phyloP scores from a whole-genome alignment of 2,797 vertebrate genomes.

The Semotilus atromaculatus region DNA sequence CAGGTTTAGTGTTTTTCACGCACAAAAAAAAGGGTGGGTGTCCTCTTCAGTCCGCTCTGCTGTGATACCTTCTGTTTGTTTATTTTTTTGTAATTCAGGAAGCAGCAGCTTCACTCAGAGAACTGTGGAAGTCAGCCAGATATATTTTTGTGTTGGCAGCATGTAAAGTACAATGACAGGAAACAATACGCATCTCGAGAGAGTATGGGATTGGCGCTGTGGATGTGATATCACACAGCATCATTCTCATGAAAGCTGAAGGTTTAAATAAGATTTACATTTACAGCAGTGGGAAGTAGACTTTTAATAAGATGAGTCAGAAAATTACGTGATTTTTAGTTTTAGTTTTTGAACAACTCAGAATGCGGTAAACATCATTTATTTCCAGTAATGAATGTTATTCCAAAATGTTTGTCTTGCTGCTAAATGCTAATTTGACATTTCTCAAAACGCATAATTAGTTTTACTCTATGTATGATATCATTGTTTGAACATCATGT shows the following conservation, averaged over 20 bases:
- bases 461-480: background rate
- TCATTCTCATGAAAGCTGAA: background rate
- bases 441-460: background rate
- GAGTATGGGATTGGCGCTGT: background rate
- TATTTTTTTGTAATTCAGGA: constrained; percentile 31
- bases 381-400: constrained; percentile 10
- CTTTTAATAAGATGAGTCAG: background rate
- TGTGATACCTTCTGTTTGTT: constrained; percentile 1
- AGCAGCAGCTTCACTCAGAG: background rate
- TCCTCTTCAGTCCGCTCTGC: constrained; percentile 10
- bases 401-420: background rate
- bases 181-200: constrained; percentile 31
- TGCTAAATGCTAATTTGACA: constrained; percentile 16
- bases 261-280: background rate
- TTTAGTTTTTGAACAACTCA: background rate
- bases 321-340: background rate
- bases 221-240: constrained; percentile 19
- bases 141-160: constrained; percentile 36
- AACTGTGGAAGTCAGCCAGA: constrained; percentile 13
- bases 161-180: constrained; percentile 48
- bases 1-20: background rate
- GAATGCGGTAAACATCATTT: background rate
- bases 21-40: background rate
- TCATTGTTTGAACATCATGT: background rate
- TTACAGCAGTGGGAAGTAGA: background rate